Evolutionary conservation across 2,797 vertebrate genomes (phyloP).

Genomic region (Ibycter americanus): DNA sequence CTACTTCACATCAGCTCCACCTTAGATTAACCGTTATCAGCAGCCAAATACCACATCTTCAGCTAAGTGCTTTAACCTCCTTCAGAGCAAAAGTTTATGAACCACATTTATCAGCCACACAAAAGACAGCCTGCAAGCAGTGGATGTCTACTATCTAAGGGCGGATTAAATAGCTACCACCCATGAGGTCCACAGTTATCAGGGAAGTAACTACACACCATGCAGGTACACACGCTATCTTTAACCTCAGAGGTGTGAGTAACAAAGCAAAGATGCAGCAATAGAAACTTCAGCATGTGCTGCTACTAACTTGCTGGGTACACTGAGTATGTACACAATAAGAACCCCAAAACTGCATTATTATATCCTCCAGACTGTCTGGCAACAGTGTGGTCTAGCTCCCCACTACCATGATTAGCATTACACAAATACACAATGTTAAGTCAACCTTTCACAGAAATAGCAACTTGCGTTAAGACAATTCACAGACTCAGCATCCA

Average conservation of each 20-base stretch:
- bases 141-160: neutral
- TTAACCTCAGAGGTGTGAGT: neutral
- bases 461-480: neutral
- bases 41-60: neutral
- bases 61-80: neutral
- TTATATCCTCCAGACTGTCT: neutral
- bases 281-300: neutral
- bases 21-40: neutral
- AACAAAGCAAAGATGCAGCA: neutral
- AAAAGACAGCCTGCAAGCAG: neutral
- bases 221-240: neutral
- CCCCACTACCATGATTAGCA: neutral
- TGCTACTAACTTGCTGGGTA: neutral
- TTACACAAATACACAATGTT: neutral
- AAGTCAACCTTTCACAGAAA: neutral
- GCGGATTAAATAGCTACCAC: neutral
- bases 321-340: neutral
- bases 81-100: neutral
- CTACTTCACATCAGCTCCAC: neutral
- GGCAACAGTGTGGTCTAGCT: neutral
- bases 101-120: neutral
- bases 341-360: neutral
- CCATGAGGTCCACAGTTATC: neutral
- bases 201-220: neutral
- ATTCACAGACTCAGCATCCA: neutral